These are phyloP conservation scores for Ptilonorhynchus violaceus DNA, from an alignment of 2,113 vertebrate species.

Conservation along the genomic window DNA sequence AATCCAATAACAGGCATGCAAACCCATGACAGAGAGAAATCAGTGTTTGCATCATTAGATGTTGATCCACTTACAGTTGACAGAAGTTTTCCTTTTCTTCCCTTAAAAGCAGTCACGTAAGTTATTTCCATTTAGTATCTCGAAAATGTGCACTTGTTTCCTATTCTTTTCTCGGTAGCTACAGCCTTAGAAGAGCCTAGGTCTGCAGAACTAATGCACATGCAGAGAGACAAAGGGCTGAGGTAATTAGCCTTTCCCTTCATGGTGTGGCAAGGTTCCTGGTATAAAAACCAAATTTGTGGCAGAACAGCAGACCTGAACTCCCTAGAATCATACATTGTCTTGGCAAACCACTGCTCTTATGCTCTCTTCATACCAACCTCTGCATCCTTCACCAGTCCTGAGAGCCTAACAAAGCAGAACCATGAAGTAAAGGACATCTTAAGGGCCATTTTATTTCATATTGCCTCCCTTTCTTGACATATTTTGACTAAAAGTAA, in stretches of 20 bases:
- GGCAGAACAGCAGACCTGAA: not conserved
- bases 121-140: not conserved
- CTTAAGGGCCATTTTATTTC: not conserved
- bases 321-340: not conserved
- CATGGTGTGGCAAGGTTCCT: not conserved
- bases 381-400: not conserved
- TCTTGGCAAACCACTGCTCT: not conserved
- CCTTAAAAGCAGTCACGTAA: not conserved
- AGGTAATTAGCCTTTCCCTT: not conserved
- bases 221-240: not conserved
- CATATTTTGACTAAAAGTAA: not conserved
- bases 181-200: not conserved
- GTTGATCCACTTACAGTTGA: not conserved
- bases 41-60: not conserved
- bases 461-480: not conserved
- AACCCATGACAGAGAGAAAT: not conserved
- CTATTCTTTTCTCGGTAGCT: not conserved
- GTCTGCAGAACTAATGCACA: not conserved
- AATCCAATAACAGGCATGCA: fast-evolving
- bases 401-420: not conserved
- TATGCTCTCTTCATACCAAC: not conserved
- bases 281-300: not conserved
- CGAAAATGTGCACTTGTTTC: not conserved
- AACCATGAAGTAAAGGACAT: not conserved
- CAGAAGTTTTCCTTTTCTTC: not conserved